phyloP scores from a whole-genome alignment of 2,888 invertebrate species.

The Phrixothrix hirtus region DNA sequence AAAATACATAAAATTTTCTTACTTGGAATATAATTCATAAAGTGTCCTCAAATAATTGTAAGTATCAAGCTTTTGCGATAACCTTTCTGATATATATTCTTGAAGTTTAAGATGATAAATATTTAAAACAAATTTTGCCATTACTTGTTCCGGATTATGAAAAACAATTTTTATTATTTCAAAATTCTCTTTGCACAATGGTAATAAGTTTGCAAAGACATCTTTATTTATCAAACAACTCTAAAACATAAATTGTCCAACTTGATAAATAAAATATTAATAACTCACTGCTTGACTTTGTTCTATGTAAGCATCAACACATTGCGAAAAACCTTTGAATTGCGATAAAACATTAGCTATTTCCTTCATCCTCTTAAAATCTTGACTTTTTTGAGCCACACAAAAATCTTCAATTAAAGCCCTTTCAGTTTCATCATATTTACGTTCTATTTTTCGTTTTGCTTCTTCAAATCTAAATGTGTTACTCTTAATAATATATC shows the following conservation, averaged over 20 bases:
- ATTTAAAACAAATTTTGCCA: constrained; percentile 96
- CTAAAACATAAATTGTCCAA: constrained; percentile 57
- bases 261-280: background rate
- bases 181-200: constrained; percentile 86
- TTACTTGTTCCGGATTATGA: constrained; percentile 92
- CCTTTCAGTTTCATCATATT: constrained; percentile 88
- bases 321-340: constrained; percentile 95
- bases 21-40: constrained; percentile 89
- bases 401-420: constrained; percentile 94
- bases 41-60: constrained; percentile 88
- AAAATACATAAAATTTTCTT: constrained; percentile 36
- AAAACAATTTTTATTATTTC: constrained; percentile 87
- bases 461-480: constrained; percentile 71
- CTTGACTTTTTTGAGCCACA: constrained; percentile 81
- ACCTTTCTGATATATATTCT: constrained; percentile 80
- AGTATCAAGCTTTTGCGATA: constrained; percentile 79
- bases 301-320: constrained; percentile 95
- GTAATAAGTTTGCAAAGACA: constrained; percentile 87
- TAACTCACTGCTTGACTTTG: constrained; percentile 84
- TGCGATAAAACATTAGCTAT: constrained; percentile 90
- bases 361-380: constrained; percentile 88
- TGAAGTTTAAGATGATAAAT: constrained; percentile 90
- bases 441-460: constrained; percentile 81
- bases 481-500: background rate
- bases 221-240: constrained; percentile 85